Evolutionary conservation across 2,113 vertebrate genomes (phyloP).

Genomic region (Phainopepla nitens): DNA sequence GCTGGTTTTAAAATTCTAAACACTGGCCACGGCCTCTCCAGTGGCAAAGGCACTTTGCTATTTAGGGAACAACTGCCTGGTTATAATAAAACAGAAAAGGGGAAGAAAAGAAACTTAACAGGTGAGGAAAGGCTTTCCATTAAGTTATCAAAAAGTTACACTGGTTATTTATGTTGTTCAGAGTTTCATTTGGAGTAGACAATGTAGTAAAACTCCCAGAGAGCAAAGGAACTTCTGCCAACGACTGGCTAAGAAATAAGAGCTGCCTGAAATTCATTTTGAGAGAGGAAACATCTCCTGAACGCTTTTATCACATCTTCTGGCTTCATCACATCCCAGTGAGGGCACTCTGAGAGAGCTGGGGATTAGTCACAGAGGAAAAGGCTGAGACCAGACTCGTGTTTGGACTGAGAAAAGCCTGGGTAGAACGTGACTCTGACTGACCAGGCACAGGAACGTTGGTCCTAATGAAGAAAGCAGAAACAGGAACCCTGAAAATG

Average conservation of each 20-base stretch:
- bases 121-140: slow-evolving; percentile 7
- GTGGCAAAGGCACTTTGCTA: slow-evolving; percentile 42
- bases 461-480: neutral
- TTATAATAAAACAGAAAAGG: slow-evolving; percentile 13
- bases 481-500: neutral
- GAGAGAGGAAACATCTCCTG: neutral
- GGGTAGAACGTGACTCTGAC: fast-evolving
- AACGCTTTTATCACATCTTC: neutral
- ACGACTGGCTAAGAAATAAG: neutral
- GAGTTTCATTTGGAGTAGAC: slow-evolving; percentile 32
- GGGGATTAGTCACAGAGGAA: neutral
- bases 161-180: slow-evolving; percentile 20
- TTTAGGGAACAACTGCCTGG: slow-evolving; percentile 31
- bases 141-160: slow-evolving; percentile 25
- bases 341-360: neutral
- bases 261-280: neutral
- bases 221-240: neutral
- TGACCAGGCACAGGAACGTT: fast-evolving
- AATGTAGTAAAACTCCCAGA: neutral
- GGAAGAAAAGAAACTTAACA: slow-evolving; percentile 34
- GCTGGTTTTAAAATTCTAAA: slow-evolving; percentile 38
- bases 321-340: neutral
- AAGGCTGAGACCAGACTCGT: neutral
- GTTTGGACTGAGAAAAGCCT: neutral
- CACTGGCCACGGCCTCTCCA: neutral